Base-by-base conservation (phyloP, 2,888 invertebrate genomes). In the Oligia strigilis region DNA sequence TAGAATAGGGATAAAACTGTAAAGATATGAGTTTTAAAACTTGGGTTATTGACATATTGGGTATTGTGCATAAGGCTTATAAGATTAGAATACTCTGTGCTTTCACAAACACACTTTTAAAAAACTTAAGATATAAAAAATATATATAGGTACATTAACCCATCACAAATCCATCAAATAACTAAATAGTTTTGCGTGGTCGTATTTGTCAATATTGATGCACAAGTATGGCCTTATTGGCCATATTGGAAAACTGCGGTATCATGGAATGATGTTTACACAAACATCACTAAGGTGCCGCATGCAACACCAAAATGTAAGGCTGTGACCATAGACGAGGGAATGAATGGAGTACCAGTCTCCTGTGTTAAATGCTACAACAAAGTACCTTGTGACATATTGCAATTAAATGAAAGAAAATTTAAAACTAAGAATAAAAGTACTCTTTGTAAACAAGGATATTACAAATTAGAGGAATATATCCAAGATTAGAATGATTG, bases 271-370 rank as follows among this genome's bases (percentile, higher is more conserved):
- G 49, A 65, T 92, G 89, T 93, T 92, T 89, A 92, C 92, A 90
- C 81, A 90, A 83, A 92, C 90, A 90, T 85, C 89, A 91, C 90
- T 92, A 92, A 92, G 90, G 78, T 88, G 89, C 92, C 93, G 93
- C 88, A 87, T 73, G 80, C 83, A 65, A 82, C 70, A 86, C 78
- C 82, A 52, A 85, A 85, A 84, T 82, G 82, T 81, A 49, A 73
- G 49, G 72, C 29, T 72, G 60, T 60, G n/a, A 60, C 60, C 14
- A 60, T 29, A 60, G 60, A n/a, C 5, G n/a, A n/a, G 2, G n/a
- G 13, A 60, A 60, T 60, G n/a, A 60, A 60, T 60, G 9, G 23
- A 58, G 52, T 58, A 4, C 13, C 60, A 2, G 60, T n/a, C 4
- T 60, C n/a, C 4, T 29, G 29, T 29, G 29, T 29, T 29, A 29